Evolutionary conservation across 2,113 vertebrate species (phyloP).

Genomic region (Acrocephalus arundinaceus): DNA sequence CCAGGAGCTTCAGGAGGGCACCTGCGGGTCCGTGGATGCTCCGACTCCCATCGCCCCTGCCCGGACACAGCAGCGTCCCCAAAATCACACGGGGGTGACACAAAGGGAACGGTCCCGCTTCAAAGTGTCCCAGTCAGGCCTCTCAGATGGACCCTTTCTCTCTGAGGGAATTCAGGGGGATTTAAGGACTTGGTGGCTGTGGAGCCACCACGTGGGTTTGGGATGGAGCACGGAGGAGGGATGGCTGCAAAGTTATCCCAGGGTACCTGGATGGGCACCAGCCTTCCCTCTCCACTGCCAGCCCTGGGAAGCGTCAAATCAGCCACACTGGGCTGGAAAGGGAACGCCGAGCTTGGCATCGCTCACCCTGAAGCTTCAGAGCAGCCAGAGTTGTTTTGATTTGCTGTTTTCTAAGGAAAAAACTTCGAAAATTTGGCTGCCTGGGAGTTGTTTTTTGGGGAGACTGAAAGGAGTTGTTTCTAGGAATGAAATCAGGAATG

Average conservation of each 20-base stretch:
- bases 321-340: neutral
- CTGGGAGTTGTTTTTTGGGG: neutral
- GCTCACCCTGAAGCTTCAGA: neutral
- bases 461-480: neutral
- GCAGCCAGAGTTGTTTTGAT: neutral
- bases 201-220: fast-evolving
- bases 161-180: fast-evolving
- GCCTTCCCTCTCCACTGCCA: neutral
- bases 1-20: neutral
- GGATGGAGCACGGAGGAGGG: neutral
- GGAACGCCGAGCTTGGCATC: fast-evolving
- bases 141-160: fast-evolving
- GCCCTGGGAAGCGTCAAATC: neutral
- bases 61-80: neutral
- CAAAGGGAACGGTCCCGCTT: fast-evolving
- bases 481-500: neutral
- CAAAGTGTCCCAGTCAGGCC: neutral
- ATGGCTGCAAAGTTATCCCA: neutral
- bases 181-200: neutral
- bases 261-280: neutral
- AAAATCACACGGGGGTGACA: fast-evolving
- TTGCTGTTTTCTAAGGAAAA: neutral
- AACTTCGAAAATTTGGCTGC: neutral
- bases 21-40: neutral
- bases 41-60: fast-evolving